Base-by-base conservation (phyloP, 2,888 invertebrate genomes). In the Sympetrum striolatum region DNA sequence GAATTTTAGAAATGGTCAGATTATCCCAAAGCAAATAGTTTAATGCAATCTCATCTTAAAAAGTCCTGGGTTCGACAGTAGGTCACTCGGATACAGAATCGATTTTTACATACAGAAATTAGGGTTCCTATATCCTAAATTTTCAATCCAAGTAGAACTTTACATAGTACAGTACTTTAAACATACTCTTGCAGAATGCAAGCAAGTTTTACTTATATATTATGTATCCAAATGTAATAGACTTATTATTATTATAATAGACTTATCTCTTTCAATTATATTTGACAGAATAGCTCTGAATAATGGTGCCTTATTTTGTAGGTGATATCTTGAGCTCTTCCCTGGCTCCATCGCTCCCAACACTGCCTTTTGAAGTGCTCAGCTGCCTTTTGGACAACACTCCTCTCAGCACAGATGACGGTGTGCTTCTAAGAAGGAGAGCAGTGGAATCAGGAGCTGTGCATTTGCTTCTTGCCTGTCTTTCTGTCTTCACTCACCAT, bases 401-500 rank as follows among this genome's bases (percentile, higher is more conserved):
- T 4, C 96, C 97, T 0, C 94, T 96, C 58, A 96, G 96, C 73
- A 96, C 96, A 0, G 97, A 97, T 92, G 97, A 97, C 92, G 98
- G 97, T 3, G 95, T 96, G 90, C 93, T 97, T 91, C 94, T 98
- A 92, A 95, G 98, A 14, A 95, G 96, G 25, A 96, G 97, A 93
- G 96, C 98, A 92, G 96, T 98, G 92, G 96, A 97, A 92, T 96
- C 97, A 60, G 98, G 98, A 39, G 98, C 97, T 60, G 96, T 98
- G 92, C 96, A 98, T 92, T 95, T 98, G 90, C 95, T 98, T 92
- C 95, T 99, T 79, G 97, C 97, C 90, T 98, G 98, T 93, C 95
- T 99, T 90, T 97, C 98, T 1, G 97, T 98, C 73, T 98, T 98
- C 93, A 98, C 98, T 12, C 97, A 97, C 93, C 97, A 97, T 93